Evolutionary conservation across 2,888 invertebrate genomes (phyloP), one percentile per base, ranked within the genome.

Genomic region (Dryobotodes eremita): DNA sequence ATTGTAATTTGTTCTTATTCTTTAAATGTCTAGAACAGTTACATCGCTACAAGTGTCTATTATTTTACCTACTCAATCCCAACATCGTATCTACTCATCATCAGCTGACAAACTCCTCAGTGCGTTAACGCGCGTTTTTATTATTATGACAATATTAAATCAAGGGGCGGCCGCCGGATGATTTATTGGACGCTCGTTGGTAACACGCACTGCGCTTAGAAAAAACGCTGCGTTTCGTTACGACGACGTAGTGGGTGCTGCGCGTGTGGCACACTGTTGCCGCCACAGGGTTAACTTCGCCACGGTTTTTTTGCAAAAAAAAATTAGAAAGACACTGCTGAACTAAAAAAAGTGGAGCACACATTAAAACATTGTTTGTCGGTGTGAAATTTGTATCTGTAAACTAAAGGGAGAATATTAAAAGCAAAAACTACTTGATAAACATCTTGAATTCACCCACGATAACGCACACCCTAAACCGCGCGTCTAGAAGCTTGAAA

Each of bases 91-190:
- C 88, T 88, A 46, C 57, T 11, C 8, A 23, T 61, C 57, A 71
- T 86, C 65, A 77, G 73, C 71, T 68, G 59, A 72, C 71, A 71
- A 55, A 75, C 72, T 80, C 59, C 53, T 69, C 75, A 64, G 70
- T 79, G 91, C 92, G 92, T 93, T 94, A 94, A 94, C 94, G 93
- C 89, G 91, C 85, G 94, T 95, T 95, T 95, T 95, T 95, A 94
- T 95, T 94, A 93, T 94, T 92, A 94, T 94, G 95, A 95, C 94
- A 95, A 95, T 94, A 95, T 95, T 95, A 95, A 95, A 95, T 95
- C 94, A 94, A 92, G 93, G 93, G 94, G 94, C 93, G 94, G 88
- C 90, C 90, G 90, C 85, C 50, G 42, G 87, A 95, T 95, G 95
- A 96, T 95, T 95, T 94, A 96, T 95, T 94, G 94, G 88, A 53